Evolutionary conservation across 2,113 vertebrate genomes (phyloP), one percentile per base, ranked within the genome.

Genomic region (Cavia porcellus): DNA sequence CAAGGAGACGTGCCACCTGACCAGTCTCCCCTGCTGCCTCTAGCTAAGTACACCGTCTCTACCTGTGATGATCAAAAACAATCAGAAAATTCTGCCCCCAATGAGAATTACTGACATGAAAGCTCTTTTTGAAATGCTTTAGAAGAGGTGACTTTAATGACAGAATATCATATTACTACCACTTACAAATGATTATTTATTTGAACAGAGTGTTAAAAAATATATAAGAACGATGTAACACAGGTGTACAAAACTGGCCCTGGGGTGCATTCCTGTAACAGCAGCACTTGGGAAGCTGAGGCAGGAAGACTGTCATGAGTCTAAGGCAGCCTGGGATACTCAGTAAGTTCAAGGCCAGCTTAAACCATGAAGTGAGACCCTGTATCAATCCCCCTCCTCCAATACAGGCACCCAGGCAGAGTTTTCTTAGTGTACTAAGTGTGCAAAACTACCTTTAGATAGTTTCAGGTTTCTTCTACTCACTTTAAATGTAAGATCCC

Each of bases 401-500:
- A 12, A 13, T 15, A 70, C 20, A 68, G 32, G 28, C 1, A 25
- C 6, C 24, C 10, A 59, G 1, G 32, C 0, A 83, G 90, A 28
- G 5, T 59, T 74, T 86, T 77, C 35, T 66, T 38, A 72, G 66
- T 83, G 66, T 70, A 30, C 82, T 32, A 81, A 70, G 52, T 32
- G 61, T 22, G 55, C 47, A 66, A 32, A 66, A 5, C 47, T 13
- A 75, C 25, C 68, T 57, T 52, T 14, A 85, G 13, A 35, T 68
- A 3, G 15, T n/a, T 50, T 15, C 12, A 83, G 50, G 82, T 45
- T 66, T 38, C 1, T 12, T 24, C 98, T 92, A 86, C 95, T 50
- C 77, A 99, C 99, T 98, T 98, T 98, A 96, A 99, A 99, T 2
- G 99, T 98, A 66, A 99, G 99, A 97, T 99, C 99, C 66, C 99